Conservation (phyloP, 2,888 invertebrate species). For the Drosophila mettleri region DNA sequence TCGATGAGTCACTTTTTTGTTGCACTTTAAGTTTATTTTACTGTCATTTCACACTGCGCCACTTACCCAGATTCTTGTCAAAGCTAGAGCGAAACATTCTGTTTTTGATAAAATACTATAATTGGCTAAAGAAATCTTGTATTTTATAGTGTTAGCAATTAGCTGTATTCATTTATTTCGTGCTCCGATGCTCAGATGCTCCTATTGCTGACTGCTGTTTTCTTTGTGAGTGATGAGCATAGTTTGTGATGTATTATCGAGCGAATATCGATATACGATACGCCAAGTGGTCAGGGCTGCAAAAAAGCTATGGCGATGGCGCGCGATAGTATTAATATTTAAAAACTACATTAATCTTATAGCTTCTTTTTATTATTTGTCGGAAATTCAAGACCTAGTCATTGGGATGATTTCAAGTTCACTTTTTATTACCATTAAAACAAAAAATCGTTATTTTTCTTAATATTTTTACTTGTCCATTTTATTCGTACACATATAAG, state of each 20-base stretch:
- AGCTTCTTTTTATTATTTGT: too few species aligned
- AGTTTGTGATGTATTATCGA: not conserved
- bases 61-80: constrained; percentile 84
- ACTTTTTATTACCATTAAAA: not conserved
- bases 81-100: constrained; percentile 84
- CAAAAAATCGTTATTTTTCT: not conserved
- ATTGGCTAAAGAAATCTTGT: constrained; percentile 8
- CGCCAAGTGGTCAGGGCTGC: constrained; percentile 8
- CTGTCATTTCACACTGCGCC: not conserved
- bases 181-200: not conserved
- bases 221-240: constrained; percentile 13
- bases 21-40: constrained; percentile 25
- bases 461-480: constrained; percentile 35
- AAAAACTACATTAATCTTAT: not conserved
- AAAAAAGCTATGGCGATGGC: too few species aligned
- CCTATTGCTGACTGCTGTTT: constrained; percentile 27
- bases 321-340: constrained; percentile 9
- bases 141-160: constrained; percentile 4
- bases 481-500: constrained; percentile 38
- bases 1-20: constrained; percentile 68
- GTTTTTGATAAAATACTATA: constrained; percentile 1
- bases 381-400: not conserved
- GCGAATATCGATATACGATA: constrained; percentile 27
- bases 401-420: not conserved
- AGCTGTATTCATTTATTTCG: constrained; percentile 26